Conservation (phyloP, 1,140 invertebrate species). For the Drosophila prosaltans region DNA sequence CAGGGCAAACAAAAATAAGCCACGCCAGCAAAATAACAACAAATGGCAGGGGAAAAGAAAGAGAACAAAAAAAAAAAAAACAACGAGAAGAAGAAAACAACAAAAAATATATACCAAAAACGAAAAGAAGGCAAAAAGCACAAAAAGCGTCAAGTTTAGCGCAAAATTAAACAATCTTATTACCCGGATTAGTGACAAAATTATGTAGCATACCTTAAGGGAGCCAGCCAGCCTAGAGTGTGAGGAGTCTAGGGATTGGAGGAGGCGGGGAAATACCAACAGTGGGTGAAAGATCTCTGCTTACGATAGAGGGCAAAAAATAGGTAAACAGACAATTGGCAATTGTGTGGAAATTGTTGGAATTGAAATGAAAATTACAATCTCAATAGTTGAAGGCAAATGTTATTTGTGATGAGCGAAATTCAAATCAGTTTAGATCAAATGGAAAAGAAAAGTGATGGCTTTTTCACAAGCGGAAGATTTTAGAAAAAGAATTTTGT, state of each 20-base stretch:
- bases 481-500: no score
- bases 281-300: background rate
- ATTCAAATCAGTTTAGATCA: background rate
- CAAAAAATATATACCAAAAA: background rate
- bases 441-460: background rate
- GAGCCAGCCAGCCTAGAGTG: background rate
- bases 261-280: background rate
- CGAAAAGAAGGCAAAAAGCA: slow-evolving; percentile 40
- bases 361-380: slow-evolving; percentile 15
- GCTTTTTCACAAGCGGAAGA: background rate
- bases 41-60: slow-evolving; percentile 8
- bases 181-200: slow-evolving; percentile 80
- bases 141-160: slow-evolving; percentile 76
- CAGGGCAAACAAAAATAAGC: slow-evolving; percentile 59
- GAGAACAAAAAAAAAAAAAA: slow-evolving; percentile 16
- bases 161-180: slow-evolving; percentile 82
- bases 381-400: background rate
- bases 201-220: slow-evolving; percentile 63
- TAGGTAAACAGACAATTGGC: slow-evolving; percentile 15
- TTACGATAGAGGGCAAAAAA: background rate
- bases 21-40: slow-evolving; percentile 45
- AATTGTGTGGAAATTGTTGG: slow-evolving; percentile 1
- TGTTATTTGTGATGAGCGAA: background rate
- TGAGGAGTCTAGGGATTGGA: background rate
- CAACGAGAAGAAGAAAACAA: slow-evolving; percentile 22